Conservation (phyloP, 2,888 invertebrate genomes). For the Copidosoma aretas region DNA sequence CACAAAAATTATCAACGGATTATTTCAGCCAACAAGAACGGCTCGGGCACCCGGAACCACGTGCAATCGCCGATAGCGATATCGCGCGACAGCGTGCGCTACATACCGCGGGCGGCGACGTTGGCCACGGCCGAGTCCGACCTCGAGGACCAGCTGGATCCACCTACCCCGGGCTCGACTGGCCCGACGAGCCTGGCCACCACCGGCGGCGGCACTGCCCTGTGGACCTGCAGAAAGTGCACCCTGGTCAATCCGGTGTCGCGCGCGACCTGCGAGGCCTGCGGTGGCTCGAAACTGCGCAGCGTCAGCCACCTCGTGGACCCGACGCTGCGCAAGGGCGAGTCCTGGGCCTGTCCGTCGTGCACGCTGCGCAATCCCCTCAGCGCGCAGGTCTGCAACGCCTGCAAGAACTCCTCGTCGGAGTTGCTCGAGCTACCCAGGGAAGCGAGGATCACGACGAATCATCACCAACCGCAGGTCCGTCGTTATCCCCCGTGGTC, state of each 20-base stretch:
- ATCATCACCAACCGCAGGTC: conserved; percentile 21
- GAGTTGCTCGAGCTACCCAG: conserved; percentile 61
- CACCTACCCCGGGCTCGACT: conserved; percentile 26
- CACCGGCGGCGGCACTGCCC: conserved; percentile 41
- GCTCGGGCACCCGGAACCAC: conserved; percentile 55
- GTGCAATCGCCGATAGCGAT: conserved; percentile 59
- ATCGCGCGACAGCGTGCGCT: conserved; percentile 59
- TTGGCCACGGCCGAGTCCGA: conserved; percentile 59
- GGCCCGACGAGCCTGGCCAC: conserved; percentile 22
- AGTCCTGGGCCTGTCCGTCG: conserved; percentile 73
- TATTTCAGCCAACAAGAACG: conserved; percentile 49
- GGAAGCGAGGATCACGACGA: conserved; percentile 43
- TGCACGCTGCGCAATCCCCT: conserved; percentile 85
- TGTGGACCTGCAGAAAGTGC: conserved; percentile 87
- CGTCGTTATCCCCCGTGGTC: no score
- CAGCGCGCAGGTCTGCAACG: conserved; percentile 73
- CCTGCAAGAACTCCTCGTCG: conserved; percentile 73
- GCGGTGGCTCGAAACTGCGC: conserved; percentile 82
- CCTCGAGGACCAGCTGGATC: conserved; percentile 71
- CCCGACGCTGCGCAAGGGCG: conserved; percentile 74
- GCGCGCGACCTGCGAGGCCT: conserved; percentile 81
- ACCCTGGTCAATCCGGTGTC: conserved; percentile 80
- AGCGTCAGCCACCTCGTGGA: conserved; percentile 72
- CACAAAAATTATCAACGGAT: background rate
- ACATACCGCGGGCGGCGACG: conserved; percentile 61